A percentile compares a stretch with the other conserved stretches of the same genome.
phyloP scores from a whole-genome alignment of 2,113 vertebrate species.

The Myrmophylax atrothorax region DNA sequence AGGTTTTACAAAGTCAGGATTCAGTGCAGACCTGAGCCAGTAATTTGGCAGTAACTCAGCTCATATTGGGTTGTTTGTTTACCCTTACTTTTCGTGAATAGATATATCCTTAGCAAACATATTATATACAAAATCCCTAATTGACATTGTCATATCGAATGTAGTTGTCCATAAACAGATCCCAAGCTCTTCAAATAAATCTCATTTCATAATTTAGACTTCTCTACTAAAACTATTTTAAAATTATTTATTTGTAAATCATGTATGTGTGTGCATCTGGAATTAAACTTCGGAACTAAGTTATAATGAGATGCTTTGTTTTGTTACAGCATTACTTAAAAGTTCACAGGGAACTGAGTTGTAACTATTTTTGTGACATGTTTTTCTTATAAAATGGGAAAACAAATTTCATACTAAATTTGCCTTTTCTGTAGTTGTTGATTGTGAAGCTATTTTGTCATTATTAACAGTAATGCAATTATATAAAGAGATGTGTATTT shows the following conservation, averaged over 20 bases:
- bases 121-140: not conserved
- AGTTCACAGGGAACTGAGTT: not conserved
- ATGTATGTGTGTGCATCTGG: not conserved
- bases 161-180: not conserved
- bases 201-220: not conserved
- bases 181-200: not conserved
- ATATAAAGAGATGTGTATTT: not conserved
- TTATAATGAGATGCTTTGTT: not conserved
- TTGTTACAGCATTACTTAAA: not conserved
- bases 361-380: not conserved
- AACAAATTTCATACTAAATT: not conserved
- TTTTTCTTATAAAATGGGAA: not conserved
- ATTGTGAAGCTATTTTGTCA: not conserved
- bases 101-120: not conserved
- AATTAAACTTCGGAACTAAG: conserved; percentile 2
- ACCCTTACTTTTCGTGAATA: not conserved
- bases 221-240: not conserved
- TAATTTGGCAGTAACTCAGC: not conserved
- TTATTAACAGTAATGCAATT: not conserved
- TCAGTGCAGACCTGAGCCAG: not conserved
- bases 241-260: not conserved
- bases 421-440: not conserved
- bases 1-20: not conserved
- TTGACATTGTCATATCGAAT: not conserved
- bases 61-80: not conserved